Evolutionary conservation across 2,888 invertebrate species (phyloP).

Genomic region (Tenodera sinensis): DNA sequence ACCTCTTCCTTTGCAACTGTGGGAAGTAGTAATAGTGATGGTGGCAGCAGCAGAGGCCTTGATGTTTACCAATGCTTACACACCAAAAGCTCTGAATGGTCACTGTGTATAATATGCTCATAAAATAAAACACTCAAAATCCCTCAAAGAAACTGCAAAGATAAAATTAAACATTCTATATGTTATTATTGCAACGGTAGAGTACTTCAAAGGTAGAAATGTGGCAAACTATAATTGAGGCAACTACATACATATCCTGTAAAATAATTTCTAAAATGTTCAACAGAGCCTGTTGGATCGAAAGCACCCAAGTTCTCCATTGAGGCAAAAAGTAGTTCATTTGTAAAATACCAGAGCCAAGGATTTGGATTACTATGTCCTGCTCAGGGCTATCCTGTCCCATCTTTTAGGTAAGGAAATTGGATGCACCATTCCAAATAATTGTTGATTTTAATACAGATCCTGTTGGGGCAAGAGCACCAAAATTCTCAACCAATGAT

Average conservation of each 20-base stretch:
- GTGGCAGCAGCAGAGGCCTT: too few species aligned
- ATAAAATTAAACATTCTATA: too few species aligned
- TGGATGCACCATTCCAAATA: background rate
- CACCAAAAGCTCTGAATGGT: too few species aligned
- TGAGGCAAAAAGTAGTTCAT: conserved; percentile 56
- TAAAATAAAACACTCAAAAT: too few species aligned
- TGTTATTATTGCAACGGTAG: too few species aligned
- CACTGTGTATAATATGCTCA: too few species aligned
- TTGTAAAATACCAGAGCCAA: conserved; percentile 46
- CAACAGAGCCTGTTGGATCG: conserved; percentile 55
- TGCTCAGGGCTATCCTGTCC: conserved; percentile 70
- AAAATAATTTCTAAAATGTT: background rate
- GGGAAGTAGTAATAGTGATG: too few species aligned
- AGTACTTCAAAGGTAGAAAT: too few species aligned
- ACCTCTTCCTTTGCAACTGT: too few species aligned
- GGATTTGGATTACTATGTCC: conserved; percentile 62
- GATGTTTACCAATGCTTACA: too few species aligned
- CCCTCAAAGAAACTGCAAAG: too few species aligned
- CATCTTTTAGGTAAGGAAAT: conserved; percentile 47
- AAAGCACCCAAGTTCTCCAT: conserved; percentile 57
- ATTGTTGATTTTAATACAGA: conserved; percentile 45
- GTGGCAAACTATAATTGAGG: background rate
- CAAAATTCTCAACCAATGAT: conserved; percentile 63
- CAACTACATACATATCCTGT: background rate
- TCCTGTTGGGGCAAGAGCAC: conserved; percentile 64